A percentile compares a stretch with the other conserved stretches of the same genome.
These are phyloP conservation scores for Geopemphigus sp. DNA, from an alignment of 1,140 invertebrate species.

Conservation along the genomic window DNA sequence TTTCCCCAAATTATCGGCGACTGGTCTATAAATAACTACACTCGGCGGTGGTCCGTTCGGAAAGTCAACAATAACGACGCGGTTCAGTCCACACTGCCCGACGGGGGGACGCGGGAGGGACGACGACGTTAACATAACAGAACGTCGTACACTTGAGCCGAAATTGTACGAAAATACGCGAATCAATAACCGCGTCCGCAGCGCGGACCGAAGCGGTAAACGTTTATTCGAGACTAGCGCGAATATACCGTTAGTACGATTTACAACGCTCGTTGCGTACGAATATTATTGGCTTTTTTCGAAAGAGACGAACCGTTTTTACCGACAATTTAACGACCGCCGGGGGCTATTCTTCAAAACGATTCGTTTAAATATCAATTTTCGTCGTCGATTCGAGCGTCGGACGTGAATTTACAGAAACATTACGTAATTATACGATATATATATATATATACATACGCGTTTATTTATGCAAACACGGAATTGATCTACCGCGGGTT, in stretches of 20 bases:
- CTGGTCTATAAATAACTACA: no score
- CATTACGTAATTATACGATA: neutral
- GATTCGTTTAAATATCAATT: neutral
- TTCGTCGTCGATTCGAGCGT: neutral
- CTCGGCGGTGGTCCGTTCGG: no score
- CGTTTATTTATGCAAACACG: no score
- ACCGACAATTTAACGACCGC: neutral
- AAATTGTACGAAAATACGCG: neutral
- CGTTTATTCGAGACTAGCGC: conserved; percentile 1
- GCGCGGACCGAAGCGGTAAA: neutral
- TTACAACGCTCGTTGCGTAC: neutral
- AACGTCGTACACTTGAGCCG: neutral
- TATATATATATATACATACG: neutral
- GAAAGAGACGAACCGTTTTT: neutral
- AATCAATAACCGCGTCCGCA: neutral
- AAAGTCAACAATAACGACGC: no score
- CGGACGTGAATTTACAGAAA: neutral
- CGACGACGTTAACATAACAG: no score
- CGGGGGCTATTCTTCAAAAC: neutral
- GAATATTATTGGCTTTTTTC: neutral
- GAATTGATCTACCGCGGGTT: no score
- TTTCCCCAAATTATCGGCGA: no score
- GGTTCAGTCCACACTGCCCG: no score
- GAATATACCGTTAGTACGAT: conserved; percentile 25
- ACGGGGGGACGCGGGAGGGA: no score